Base-by-base conservation (phyloP, 23 tunicate genomes). In the Trididemnum nubilum region DNA sequence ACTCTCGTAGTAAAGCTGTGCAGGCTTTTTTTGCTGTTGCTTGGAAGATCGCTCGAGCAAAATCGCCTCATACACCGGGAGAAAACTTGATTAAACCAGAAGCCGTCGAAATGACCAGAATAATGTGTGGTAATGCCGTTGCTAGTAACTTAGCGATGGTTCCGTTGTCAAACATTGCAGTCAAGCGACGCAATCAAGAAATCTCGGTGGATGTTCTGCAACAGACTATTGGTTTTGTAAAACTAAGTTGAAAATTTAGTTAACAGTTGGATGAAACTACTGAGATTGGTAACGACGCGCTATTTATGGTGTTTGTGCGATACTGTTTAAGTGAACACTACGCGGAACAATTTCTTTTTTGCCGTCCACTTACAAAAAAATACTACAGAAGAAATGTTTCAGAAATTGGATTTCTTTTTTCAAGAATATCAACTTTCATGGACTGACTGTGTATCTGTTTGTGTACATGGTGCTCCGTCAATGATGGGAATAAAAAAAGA, bases 131-230 rank as follows among this genome's bases (percentile, higher is more conserved):
- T 12, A 29, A 73, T 36, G 79, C 59, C 33, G 27, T 73, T 73
- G 59, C 79, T 73, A 73, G 38, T 73, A 73, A 73, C 27, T 38
- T 37, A 24, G 79, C 79, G 15, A 73, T 66, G 78, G 82, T 80
- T 80, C 52, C 84, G 25, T 82, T 82, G 86, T 80, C 84, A 66
- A 58, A 80, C 84, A 65, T 33, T 54, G 66, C 84, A 34, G 51
- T 80, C 84, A 80, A 80, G 65, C 12, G 84, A 35, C 78, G 78
- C 3, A 80, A 66, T 35, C 37, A 80, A 80, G 78, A 80, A 80
- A 31, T 80, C 24, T 82, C 86, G 76, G 80, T 27, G 9, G 67
- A 77, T 77, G 29, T 73, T 73, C 79, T 73, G 79, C 58, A 36
- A 73, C 59, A 73, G 33, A 73, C 79, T 38, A 73, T 80, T 80